Evolutionary conservation across 2,888 invertebrate genomes (phyloP), one percentile per base, ranked within the genome.

Genomic region (Thelaira solivaga): DNA sequence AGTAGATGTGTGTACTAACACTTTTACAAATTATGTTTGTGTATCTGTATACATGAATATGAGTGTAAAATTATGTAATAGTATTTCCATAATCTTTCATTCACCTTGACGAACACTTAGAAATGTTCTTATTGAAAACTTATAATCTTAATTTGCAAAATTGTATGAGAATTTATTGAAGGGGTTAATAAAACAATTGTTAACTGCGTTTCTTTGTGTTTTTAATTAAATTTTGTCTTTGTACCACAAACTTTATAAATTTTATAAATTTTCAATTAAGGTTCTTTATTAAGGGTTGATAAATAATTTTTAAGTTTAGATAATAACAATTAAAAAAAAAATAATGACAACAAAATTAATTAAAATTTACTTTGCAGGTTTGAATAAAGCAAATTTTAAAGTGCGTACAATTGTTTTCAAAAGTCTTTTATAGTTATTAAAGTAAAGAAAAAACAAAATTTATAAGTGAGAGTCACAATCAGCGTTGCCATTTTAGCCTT

Each of bases 241-340:
- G 47, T 73, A n/a, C n/a, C n/a, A n/a, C n/a, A n/a, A n/a, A n/a
- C n/a, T n/a, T n/a, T n/a, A n/a, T 57, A 75, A 75, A 68, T 47
- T 36, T 47, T 55, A 41, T 49, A 64, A 69, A 75, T 57, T 29
- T 69, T 41, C 34, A 57, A 68, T 75, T 59, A 65, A 43, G 41
- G 43, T 51, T 31, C 31, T 62, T 71, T 71, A 71, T 45, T 53
- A 62, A 71, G 26, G 45, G 24, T 45, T 55, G 53, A 53, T 36
- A 51, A 51, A 31, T 51, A 51, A n/a, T n/a, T n/a, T n/a, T 26
- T 26, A 18, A 51, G 11, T n/a, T 3, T 2, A 18, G 16, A 16
- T 16, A 57, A 18, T 8, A 22, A 16, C 16, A 3, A 31, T 18
- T n/a, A n/a, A 18, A 0, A 39, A 6, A 49, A 49, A 7, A 13